Base-by-base conservation (phyloP, 2,113 vertebrate species). In the Odocoileus virginianus region DNA sequence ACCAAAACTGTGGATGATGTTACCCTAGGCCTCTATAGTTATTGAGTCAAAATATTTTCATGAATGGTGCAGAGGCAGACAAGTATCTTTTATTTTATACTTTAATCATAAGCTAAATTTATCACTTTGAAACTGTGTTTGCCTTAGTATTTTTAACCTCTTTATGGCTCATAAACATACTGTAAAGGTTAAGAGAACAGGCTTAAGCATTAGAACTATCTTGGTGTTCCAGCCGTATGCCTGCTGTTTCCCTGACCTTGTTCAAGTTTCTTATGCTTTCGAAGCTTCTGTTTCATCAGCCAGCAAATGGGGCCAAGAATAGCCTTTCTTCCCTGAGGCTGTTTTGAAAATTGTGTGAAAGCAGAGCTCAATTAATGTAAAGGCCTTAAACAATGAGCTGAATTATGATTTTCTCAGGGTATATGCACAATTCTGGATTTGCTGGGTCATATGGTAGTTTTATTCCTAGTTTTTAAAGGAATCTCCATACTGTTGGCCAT, bases 201-300 rank as follows among this genome's bases (percentile, higher is more conserved):
- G 33, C 52, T 89, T 45, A 61, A 43, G 28, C 71, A 17, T 85
- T 58, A 54, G 40, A 94, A 95, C 27, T 43, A 1, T 52, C 45
- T 74, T 78, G 47, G 30, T 16, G 12, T 23, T 92, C 74, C 28
- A 64, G 19, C 67, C 43, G 19, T 79, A 4, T 16, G 14, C 19
- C 19, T 52, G 17, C 54, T n/a, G 40, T 50, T 86, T 82, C 47
- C 52, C 43, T 71, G 50, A 36, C 5, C 36, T 79, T 50, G 2
- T 61, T 28, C 15, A 81, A 88, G 50, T 85, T 81, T 92, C 58
- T 40, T n/a, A 45, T 40, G 19, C 87, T 74, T 64, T 8, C 55
- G 57, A 86, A 94, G 61, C 85, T 64, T 96, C 92, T 91, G 4
- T 92, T 95, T 95, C 30, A 96, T 91, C 54, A 47, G 81, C 45